Percentiles rank a stretch among this genome's conserved stretches.
Evolutionary conservation across 2,888 invertebrate genomes (phyloP).

Genomic region (Zaprionus bogoriensis): DNA sequence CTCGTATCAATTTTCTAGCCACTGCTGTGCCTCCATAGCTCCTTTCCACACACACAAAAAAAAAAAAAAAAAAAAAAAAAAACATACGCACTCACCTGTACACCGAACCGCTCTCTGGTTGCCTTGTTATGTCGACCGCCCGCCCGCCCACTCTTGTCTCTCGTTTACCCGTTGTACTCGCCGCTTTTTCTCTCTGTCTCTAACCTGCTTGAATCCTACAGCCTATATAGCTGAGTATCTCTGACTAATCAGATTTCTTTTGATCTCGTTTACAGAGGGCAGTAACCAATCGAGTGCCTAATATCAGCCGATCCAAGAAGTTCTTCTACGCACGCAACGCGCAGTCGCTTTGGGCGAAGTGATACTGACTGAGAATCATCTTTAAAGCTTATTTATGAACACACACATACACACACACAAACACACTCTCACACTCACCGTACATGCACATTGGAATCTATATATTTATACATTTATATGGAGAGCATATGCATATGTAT

Average conservation of each 20-base stretch:
- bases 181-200: neutral
- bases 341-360: conserved; percentile 43
- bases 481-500: conserved; percentile 5
- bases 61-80: too few species aligned
- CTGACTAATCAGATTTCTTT: neutral
- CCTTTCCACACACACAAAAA: too few species aligned
- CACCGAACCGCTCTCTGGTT: too few species aligned
- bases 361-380: conserved; percentile 72
- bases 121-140: too few species aligned
- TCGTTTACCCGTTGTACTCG: neutral
- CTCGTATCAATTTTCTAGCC: too few species aligned
- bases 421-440: too few species aligned
- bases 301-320: conserved; percentile 55
- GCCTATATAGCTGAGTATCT: neutral
- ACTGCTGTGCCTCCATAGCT: too few species aligned
- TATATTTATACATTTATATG: conserved; percentile 22
- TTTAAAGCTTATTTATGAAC: conserved; percentile 44
- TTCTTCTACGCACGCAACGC: conserved; percentile 43
- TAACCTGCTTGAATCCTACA: neutral
- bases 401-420: conserved; percentile 20
- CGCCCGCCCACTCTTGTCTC: neutral
- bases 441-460: conserved; percentile 22
- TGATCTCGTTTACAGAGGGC: conserved; percentile 26
- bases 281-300: conserved; percentile 40
- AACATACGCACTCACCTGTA: too few species aligned